Percentiles rank a stretch among this genome's conserved stretches.
These are phyloP conservation scores for Calcarius lapponicus DNA, from an alignment of 2,797 vertebrate genomes.

Conservation along the genomic window DNA sequence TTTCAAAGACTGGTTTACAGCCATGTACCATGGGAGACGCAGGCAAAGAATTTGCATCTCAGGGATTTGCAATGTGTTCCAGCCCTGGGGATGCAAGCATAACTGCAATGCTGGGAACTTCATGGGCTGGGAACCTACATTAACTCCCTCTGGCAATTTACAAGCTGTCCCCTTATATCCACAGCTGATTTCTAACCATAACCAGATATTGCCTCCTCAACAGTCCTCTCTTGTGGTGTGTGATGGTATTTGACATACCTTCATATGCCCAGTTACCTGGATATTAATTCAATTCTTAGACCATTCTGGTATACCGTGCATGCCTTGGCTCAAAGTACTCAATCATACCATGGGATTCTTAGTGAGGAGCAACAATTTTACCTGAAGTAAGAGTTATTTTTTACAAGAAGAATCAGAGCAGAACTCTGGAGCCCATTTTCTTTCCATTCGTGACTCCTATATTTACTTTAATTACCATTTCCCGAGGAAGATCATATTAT, in stretches of 20 bases:
- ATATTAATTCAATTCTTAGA: background rate
- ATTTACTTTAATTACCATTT: background rate
- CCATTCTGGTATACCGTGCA: accelerated
- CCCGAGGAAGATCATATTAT: background rate
- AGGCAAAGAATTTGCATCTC: background rate
- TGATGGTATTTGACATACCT: background rate
- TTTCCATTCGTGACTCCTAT: background rate
- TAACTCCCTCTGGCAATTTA: background rate
- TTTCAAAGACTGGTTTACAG: background rate
- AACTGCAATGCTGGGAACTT: background rate
- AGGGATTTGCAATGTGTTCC: background rate
- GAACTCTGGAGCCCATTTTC: background rate
- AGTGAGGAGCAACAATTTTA: background rate
- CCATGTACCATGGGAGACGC: background rate
- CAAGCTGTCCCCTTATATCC: background rate
- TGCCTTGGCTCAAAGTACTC: background rate
- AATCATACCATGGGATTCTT: background rate
- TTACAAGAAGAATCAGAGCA: background rate
- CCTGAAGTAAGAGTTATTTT: background rate
- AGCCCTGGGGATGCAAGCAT: background rate
- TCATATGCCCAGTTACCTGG: background rate
- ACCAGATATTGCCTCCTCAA: background rate
- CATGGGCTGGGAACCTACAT: background rate
- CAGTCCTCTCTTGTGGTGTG: background rate
- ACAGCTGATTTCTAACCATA: background rate